A percentile compares a stretch with the other conserved stretches of the same genome.
phyloP scores from a whole-genome alignment of 2,113 vertebrate species.

The Aleadryas rufinucha region DNA sequence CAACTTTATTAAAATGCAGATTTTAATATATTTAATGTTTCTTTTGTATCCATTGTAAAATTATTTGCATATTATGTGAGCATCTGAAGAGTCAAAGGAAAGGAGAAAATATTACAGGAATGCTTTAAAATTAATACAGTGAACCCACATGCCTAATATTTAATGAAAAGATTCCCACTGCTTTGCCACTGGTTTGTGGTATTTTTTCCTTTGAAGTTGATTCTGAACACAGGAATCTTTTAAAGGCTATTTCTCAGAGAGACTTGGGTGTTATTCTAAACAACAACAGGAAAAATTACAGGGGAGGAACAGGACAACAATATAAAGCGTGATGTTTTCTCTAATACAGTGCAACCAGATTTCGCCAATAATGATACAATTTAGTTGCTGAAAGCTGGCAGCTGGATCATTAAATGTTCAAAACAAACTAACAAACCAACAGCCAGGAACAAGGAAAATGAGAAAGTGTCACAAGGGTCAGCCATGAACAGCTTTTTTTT shows the following conservation, averaged over 20 bases:
- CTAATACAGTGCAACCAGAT: constrained; percentile 63
- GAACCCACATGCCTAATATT: constrained; percentile 66
- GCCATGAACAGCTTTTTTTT: constrained; percentile 29
- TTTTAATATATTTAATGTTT: constrained; percentile 80
- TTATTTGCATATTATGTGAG: constrained; percentile 72
- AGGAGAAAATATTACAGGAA: constrained; percentile 66
- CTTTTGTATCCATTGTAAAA: constrained; percentile 71
- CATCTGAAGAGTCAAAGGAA: constrained; percentile 67
- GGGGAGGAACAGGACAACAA: constrained; percentile 57
- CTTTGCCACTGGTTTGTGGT: constrained; percentile 17
- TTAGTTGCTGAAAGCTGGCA: constrained; percentile 50
- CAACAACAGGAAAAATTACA: constrained; percentile 61
- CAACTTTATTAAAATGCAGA: constrained; percentile 79
- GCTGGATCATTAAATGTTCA: constrained; percentile 62
- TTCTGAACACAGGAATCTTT: constrained; percentile 60
- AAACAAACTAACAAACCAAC: constrained; percentile 55
- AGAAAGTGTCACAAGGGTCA: constrained; percentile 61
- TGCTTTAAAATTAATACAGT: constrained; percentile 69
- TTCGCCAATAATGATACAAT: constrained; percentile 60
- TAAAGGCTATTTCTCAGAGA: constrained; percentile 58
- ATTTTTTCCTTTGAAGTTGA: constrained; percentile 51
- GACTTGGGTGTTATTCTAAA: constrained; percentile 62
- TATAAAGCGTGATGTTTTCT: constrained; percentile 51
- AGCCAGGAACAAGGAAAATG: constrained; percentile 67
- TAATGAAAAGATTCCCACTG: constrained; percentile 65